Evolutionary conservation across 2,797 vertebrate species (phyloP), one percentile per base, ranked within the genome.

Genomic region (Spheniscus humboldti): DNA sequence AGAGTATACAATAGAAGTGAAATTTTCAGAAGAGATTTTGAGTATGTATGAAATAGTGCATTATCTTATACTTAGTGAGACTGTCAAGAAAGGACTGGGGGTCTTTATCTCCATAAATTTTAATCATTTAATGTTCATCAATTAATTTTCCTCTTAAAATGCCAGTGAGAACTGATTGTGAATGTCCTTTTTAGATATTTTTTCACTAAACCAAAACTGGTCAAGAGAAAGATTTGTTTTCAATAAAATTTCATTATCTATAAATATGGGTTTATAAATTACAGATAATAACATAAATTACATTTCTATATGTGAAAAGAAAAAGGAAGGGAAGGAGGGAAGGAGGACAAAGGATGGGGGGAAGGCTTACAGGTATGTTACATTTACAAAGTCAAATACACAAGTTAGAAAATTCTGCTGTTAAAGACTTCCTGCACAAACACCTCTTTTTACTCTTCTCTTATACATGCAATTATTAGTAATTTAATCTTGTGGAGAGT

Each of bases 321-420:
- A 56, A 53, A 60, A 41, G 5, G 11, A 48, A 73, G 10, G 16
- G 64, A 57, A 52, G 11, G 8, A 37, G 13, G 13, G 11, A 69
- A 16, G 8, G 2, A 6, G 12, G 35, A 43, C 6, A 6, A 30
- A 37, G 10, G 17, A 24, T 27, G 2, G 6, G 0, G 14, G 23
- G 23, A 59, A 83, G 14, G 17, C 7, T 67, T 78, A 68, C 9
- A 14, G 7, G 5, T 28, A 56, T 68, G 17, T 27, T 56, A 25
- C 15, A 37, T 67, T 74, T 78, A 43, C 2, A 67, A 74, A 78
- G 41, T 71, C 11, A 71, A 77, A 59, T 59, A 63, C 4, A 5
- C 2, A 50, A 45, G 24, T 19, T 53, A 41, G 39, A 80, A 71
- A 62, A 31, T 78, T 84, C 13, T 67, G 4, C 13, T 55, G 13